Conservation (phyloP, 2,113 vertebrate genomes). For the Pseudolaguvia tuberculata region DNA sequence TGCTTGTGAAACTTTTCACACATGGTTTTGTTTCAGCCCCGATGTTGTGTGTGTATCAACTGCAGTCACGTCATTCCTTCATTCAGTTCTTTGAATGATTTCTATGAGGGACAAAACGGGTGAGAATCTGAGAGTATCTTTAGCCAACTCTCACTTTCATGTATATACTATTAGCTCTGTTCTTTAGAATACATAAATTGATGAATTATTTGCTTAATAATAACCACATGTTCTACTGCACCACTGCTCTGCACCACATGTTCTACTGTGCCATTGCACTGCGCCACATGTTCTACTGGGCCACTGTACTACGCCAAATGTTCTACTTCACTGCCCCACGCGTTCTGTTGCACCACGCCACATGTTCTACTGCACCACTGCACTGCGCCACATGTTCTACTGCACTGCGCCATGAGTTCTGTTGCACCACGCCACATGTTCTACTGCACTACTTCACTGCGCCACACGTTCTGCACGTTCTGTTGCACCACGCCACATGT, state of each 20-base stretch:
- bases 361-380: too few relatives aligned
- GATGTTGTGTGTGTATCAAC: slow-evolving; percentile 63
- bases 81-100: rapidly evolving
- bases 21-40: slow-evolving; percentile 55
- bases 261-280: too few relatives aligned
- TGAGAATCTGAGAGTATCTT: slow-evolving; percentile 39
- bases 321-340: too few relatives aligned
- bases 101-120: rapidly evolving
- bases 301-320: too few relatives aligned
- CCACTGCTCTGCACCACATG: too few relatives aligned
- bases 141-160: not conserved
- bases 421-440: too few relatives aligned
- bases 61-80: slow-evolving; percentile 31
- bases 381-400: not conserved
- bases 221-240: too few relatives aligned
- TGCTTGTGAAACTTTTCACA: not conserved
- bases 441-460: too few relatives aligned
- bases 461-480: not conserved
- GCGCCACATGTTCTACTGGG: too few relatives aligned
- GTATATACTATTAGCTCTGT: not conserved
- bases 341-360: too few relatives aligned
- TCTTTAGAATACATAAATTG: not conserved
- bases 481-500: too few relatives aligned
- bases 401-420: too few relatives aligned
- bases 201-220: not conserved